A percentile compares a stretch with the other conserved stretches of the same genome.
Evolutionary conservation across 2,797 vertebrate species (phyloP).

Genomic region (Hippocampus kuda): DNA sequence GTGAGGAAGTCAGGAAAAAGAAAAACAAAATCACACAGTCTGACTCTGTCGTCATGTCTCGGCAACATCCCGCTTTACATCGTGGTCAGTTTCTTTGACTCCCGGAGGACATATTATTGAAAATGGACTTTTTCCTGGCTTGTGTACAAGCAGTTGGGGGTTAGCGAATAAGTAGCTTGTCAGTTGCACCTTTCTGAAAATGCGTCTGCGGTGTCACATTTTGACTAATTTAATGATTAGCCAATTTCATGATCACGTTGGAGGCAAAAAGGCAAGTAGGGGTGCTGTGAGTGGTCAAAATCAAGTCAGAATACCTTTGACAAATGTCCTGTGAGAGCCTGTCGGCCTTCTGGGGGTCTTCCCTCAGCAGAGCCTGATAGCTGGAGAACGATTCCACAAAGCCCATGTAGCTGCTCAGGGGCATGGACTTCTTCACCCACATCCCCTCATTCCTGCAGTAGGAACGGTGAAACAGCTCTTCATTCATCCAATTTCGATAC

Average conservation of each 20-base stretch:
- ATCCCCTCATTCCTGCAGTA: constrained; percentile 58
- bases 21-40: not conserved
- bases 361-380: constrained; percentile 61
- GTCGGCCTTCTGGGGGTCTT: constrained; percentile 54
- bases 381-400: constrained; percentile 66
- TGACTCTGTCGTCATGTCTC: not conserved
- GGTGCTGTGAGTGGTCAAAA: not conserved
- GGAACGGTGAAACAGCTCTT: not conserved
- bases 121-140: too few relatives aligned
- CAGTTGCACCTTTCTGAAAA: not conserved
- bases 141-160: too few relatives aligned
- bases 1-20: not conserved
- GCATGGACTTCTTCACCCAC: constrained; percentile 50
- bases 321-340: constrained; percentile 51
- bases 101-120: too few relatives aligned
- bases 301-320: constrained; percentile 42
- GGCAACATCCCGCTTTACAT: not conserved
- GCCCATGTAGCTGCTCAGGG: constrained; percentile 64
- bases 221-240: too few relatives aligned
- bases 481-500: not conserved
- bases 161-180: too few relatives aligned
- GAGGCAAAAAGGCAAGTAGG: too few relatives aligned
- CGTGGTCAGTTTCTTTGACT: not conserved
- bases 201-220: not conserved
- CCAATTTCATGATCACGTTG: too few relatives aligned